These are phyloP conservation scores for Callinectes sapidus DNA, from an alignment of 2,888 invertebrate genomes.

Conservation along the genomic window DNA sequence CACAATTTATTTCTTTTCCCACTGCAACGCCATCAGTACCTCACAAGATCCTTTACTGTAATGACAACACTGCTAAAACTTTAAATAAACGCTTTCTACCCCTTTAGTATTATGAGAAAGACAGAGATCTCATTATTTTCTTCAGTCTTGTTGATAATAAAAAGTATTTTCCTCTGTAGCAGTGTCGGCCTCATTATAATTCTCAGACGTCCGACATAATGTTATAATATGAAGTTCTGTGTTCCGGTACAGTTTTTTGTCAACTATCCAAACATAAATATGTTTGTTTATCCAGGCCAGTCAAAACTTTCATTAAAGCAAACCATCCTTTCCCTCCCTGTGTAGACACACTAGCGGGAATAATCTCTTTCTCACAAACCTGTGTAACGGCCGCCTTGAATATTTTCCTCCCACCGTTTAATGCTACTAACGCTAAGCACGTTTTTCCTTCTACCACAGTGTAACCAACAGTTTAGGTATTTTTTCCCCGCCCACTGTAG, in stretches of 20 bases:
- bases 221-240: not conserved
- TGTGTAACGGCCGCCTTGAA: not conserved
- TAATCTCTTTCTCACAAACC: not conserved
- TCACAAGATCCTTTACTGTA: not conserved
- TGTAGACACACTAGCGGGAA: not conserved
- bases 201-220: not conserved
- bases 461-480: not conserved
- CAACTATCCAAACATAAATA: not conserved
- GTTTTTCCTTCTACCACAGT: not conserved
- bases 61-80: not conserved
- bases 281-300: not conserved
- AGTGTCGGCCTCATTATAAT: not conserved
- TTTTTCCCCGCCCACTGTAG: conserved; percentile 1
- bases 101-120: not conserved
- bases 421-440: not conserved
- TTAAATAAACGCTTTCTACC: not conserved
- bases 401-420: not conserved
- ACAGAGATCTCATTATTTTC: not conserved
- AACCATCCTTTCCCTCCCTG: not conserved
- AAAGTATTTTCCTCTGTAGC: not conserved
- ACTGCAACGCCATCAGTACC: not conserved
- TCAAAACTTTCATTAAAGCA: not conserved
- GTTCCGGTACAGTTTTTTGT: not conserved
- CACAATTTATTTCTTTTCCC: not conserved
- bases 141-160: not conserved